Evolutionary conservation across 1,140 invertebrate genomes (phyloP), one percentile per base, ranked within the genome.

Genomic region (Chironomus striatipennis): DNA sequence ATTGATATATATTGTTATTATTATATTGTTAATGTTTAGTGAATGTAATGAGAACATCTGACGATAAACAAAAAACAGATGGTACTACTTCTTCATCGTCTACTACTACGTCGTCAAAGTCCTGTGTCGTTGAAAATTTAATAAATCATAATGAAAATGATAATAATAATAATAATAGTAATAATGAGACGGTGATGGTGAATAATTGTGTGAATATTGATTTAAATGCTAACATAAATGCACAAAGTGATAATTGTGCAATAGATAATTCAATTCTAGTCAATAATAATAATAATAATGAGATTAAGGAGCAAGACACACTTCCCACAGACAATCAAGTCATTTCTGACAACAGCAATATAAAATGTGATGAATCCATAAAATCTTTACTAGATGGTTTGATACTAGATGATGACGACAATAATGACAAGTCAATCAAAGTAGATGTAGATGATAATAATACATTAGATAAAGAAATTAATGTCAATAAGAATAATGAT

Each of bases 171-270:
- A 2, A 34, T n/a, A 34, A 34, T 34, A 34, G 20, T 20, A n/a
- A 57, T 15, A 57, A 12, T 57, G 65, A 70, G 65, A 70, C 65
- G 65, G 65, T 70, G 65, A 21, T 18, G 65, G 65, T 70, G 17
- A 70, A 70, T 70, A 70, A 70, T 70, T 70, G n/a, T 70, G 65
- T 70, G 65, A 70, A 70, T 70, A 70, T 70, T 70, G 20, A 70
- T 70, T 70, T 17, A 10, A 21, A 70, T 57, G 4, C 47, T 57
- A 57, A 57, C 47, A 15, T 57, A 5, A 57, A 57, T 15, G 12
- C 47, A n/a, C 12, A 57, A n/a, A n/a, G n/a, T 57, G 47, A 57
- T 34, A 34, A n/a, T n/a, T n/a, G 24, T 34, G 24, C 24, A 34
- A 34, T 2, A 34, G 24, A 34, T 34, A 34, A 1, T 34, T 34